Percentiles rank a stretch among this genome's conserved stretches.
These are phyloP conservation scores for Theretra japonica DNA, from an alignment of 2,888 invertebrate species.

Conservation along the genomic window DNA sequence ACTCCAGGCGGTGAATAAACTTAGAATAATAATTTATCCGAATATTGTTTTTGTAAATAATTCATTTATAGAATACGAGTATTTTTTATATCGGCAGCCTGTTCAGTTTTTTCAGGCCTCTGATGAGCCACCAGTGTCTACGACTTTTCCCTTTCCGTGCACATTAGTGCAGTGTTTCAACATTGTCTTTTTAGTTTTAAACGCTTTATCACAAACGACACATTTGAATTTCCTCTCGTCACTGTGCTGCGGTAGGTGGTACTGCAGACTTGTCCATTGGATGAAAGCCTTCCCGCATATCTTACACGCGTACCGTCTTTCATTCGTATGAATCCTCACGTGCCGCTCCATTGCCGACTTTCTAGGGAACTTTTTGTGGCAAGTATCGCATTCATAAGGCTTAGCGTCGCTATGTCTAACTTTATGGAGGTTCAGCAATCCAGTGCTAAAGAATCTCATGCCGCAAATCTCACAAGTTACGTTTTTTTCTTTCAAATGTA, in stretches of 20 bases:
- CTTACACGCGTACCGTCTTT: conserved; percentile 74
- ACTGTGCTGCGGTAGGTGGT: conserved; percentile 65
- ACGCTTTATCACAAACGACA: conserved; percentile 50
- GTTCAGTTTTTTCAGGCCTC: background rate
- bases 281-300: conserved; percentile 84
- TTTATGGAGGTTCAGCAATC: conserved; percentile 49
- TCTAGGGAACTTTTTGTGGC: conserved; percentile 41
- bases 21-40: no score
- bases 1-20: no score
- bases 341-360: conserved; percentile 75
- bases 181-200: conserved; percentile 52
- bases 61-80: no score
- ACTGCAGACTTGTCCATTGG: conserved; percentile 83
- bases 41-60: no score
- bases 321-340: conserved; percentile 83
- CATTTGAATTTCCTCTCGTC: conserved; percentile 51
- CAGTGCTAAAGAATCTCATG: conserved; percentile 46
- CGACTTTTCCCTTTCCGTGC: conserved; percentile 40
- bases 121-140: background rate
- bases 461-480: conserved; percentile 55
- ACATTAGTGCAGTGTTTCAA: conserved; percentile 49
- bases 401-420: conserved; percentile 41
- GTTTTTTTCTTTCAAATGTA: conserved; percentile 56
- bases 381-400: conserved; percentile 40
- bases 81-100: background rate